Evolutionary conservation across 2,797 vertebrate genomes (phyloP), one percentile per base, ranked within the genome.

Genomic region (Sandelia bainsii): DNA sequence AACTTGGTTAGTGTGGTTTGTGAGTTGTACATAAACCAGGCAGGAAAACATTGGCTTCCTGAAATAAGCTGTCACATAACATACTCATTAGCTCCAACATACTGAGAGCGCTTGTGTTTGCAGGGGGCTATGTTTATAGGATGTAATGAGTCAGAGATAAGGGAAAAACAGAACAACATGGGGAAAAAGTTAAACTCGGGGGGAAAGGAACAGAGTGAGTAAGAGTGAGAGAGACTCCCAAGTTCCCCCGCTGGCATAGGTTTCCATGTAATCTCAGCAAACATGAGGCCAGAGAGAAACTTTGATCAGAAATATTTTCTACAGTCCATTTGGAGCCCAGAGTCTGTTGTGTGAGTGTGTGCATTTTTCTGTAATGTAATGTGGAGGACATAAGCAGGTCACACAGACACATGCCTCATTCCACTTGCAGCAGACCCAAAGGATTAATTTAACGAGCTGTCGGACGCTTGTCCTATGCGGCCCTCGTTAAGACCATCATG

Each of bases 361-460:
- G 48, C 27, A 20, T 78, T 68, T 72, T 45, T 40, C 61, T 79
- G 76, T 85, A 82, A 80, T 83, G 83, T 89, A 86, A 87, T 80
- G 87, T 84, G 77, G 87, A 93, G 92, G 92, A 93, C 92, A 93
- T 81, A 93, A 93, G 87, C 92, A 90, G 91, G 93, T 92, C 92
- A 91, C 84, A 88, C 86, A 90, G 81, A 90, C 88, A 90, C 90
- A 90, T 82, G 90, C 75, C 87, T 93, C 91, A 91, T 91, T 92
- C 90, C 88, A 87, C 89, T 89, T 19, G 69, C 89, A 83, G 91
- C 87, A 81, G 84, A 88, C 92, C 89, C 91, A 81, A 75, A 92
- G 91, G 93, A 94, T 93, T 92, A 88, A 93, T 94, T 94, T 93
- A 93, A 93, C 90, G 85, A 94, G 92, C 92, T 92, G 93, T 93